These are phyloP conservation scores for Lasioglossum figueresi DNA, from an alignment of 2,888 invertebrate species.

Conservation along the genomic window DNA sequence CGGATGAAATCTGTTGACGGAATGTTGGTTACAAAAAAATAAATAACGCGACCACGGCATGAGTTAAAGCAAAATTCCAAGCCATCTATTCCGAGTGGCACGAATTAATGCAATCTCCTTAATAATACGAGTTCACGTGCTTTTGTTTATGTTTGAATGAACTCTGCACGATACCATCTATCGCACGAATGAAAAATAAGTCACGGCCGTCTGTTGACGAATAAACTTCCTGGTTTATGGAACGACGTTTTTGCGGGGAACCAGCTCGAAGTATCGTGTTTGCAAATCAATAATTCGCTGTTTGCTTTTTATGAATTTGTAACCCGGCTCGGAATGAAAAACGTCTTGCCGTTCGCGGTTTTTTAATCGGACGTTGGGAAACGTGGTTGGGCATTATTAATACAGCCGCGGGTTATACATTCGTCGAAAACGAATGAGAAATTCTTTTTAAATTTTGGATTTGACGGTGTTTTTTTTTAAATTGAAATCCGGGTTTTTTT, in stretches of 20 bases:
- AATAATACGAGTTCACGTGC: background rate
- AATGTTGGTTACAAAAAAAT: background rate
- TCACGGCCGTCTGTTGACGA: background rate
- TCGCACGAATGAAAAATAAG: background rate
- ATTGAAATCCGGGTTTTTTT: background rate
- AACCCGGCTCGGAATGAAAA: background rate
- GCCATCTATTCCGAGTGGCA: background rate
- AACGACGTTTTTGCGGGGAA: background rate
- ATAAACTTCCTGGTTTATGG: background rate
- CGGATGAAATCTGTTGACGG: background rate
- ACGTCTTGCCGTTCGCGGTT: background rate
- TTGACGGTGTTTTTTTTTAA: background rate
- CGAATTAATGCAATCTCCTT: background rate
- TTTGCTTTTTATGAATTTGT: background rate
- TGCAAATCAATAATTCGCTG: background rate
- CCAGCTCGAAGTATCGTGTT: background rate
- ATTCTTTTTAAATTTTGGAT: background rate
- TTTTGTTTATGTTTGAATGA: background rate
- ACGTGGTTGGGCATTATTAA: background rate
- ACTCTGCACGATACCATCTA: conserved; percentile 2
- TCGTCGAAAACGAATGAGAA: background rate
- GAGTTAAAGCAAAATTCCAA: background rate
- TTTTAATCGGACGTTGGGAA: background rate
- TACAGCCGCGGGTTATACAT: background rate
- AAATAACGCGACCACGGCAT: background rate